phyloP scores from a whole-genome alignment of 2,797 vertebrate species.

The Enteromius argenteus region DNA sequence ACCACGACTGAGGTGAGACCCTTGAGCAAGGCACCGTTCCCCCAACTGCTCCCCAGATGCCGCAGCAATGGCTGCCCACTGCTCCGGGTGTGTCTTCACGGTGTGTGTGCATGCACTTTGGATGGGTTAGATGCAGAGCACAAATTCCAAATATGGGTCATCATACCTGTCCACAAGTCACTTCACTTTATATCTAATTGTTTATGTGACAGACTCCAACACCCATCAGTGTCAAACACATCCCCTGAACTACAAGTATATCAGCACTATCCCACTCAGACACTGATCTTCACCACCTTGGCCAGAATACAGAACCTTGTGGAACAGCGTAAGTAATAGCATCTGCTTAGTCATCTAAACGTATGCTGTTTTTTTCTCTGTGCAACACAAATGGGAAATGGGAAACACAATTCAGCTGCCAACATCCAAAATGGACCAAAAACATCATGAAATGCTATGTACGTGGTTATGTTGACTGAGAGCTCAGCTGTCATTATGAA shows the following conservation, averaged over 20 bases:
- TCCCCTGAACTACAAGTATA: background rate
- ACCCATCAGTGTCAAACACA: background rate
- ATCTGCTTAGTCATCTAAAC: background rate
- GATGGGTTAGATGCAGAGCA: too few relatives aligned
- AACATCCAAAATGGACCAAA: background rate
- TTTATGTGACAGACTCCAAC: constrained; percentile 20
- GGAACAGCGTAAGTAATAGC: constrained; percentile 2
- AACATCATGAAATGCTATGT: background rate
- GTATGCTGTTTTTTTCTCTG: background rate
- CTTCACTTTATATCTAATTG: background rate
- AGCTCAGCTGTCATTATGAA: too few relatives aligned
- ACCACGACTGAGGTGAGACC: too few relatives aligned
- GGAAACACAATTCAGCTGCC: background rate
- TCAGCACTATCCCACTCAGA: constrained; percentile 5
- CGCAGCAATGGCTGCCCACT: too few relatives aligned
- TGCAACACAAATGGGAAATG: background rate
- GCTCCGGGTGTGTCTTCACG: too few relatives aligned
- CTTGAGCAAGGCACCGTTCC: too few relatives aligned
- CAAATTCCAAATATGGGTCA: too few relatives aligned
- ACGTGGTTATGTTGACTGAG: too few relatives aligned
- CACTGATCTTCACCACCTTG: constrained; percentile 44
- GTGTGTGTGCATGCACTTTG: too few relatives aligned
- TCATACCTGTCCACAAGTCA: too few relatives aligned
- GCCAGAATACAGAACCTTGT: constrained; percentile 45
- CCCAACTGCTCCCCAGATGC: too few relatives aligned